Evolutionary conservation across 1,140 invertebrate species (phyloP), one percentile per base, ranked within the genome.

Genomic region (Saxidomus purpurata): DNA sequence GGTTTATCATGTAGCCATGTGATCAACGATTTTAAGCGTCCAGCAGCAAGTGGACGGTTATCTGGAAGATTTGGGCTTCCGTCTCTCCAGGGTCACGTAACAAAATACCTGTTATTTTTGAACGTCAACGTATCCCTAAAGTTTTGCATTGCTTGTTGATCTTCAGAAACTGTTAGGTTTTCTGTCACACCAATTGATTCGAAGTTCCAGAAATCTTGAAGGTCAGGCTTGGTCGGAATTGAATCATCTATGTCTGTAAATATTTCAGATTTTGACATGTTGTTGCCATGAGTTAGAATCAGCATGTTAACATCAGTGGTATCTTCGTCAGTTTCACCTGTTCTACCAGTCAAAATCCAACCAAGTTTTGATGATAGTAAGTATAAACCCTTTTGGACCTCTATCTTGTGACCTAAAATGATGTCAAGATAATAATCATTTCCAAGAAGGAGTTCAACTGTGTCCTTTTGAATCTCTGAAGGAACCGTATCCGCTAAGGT

Each of bases 351-450:
- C n/a, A 67, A 34, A 11, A 67, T 25, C 61, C 61, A 67, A 67
- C 61, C 61, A 67, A 67, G n/a, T n/a, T 67, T 67, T 67, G 61
- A 67, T 25, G n/a, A 25, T 67, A 67, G 61, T 11, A 67, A 34
- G 61, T 67, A 67, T n/a, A 67, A 67, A 67, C 61, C 61, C n/a
- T n/a, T n/a, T 34, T 67, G 61, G n/a, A 9, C 31, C 61, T 9
- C 61, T 67, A 67, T 67, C 61, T 34, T 67, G n/a, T 67, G 61
- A 25, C n/a, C n/a, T 34, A 67, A 34, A 34, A 67, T 34, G 8
- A 67, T 34, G 61, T 67, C 9, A 67, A 67, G 61, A 34, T 67
- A 67, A 34, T 67, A 67, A 34, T 67, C 61, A 34, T 67, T 67
- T 67, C 61, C 61, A n/a, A 67, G n/a, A n/a, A 67, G 31, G n/a